Conservation (phyloP, 2,113 vertebrate genomes). For the Ramphastos sulfuratus region DNA sequence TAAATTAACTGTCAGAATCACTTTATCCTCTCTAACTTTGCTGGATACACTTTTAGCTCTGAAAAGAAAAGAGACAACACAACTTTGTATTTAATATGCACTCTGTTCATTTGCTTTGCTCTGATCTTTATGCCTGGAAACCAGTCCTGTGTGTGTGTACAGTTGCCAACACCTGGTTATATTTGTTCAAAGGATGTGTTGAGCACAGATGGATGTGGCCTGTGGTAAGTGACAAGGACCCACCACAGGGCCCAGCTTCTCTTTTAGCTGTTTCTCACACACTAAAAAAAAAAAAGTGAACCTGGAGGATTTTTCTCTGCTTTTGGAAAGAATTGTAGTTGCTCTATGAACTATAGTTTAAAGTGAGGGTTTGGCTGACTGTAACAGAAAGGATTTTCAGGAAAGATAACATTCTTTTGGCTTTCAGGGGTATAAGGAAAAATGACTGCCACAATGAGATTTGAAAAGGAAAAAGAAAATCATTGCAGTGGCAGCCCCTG, state of each 20-base stretch:
- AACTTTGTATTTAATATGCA: neutral
- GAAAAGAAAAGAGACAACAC: neutral
- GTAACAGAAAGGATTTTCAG: neutral
- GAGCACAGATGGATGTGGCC: neutral
- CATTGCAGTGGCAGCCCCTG: neutral
- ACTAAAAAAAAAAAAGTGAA: neutral
- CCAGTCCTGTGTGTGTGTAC: rapidly evolving
- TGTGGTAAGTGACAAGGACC: neutral
- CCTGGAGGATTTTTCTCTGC: neutral
- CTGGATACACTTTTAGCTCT: neutral
- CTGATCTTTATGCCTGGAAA: neutral
- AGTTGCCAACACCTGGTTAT: neutral
- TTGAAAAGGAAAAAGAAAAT: neutral
- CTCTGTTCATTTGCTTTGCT: neutral
- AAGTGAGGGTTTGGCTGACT: neutral
- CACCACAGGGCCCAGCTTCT: neutral
- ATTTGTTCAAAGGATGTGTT: neutral
- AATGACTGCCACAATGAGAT: neutral
- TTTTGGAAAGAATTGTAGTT: neutral
- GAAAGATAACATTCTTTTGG: neutral
- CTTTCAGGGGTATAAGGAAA: neutral
- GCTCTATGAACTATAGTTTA: neutral
- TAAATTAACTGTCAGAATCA: neutral
- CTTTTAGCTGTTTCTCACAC: neutral
- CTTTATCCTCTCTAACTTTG: neutral